Percentiles rank a stretch among this genome's conserved stretches.
These are phyloP conservation scores for Zaprionus taronus DNA, from an alignment of 1,140 invertebrate genomes.

Conservation along the genomic window DNA sequence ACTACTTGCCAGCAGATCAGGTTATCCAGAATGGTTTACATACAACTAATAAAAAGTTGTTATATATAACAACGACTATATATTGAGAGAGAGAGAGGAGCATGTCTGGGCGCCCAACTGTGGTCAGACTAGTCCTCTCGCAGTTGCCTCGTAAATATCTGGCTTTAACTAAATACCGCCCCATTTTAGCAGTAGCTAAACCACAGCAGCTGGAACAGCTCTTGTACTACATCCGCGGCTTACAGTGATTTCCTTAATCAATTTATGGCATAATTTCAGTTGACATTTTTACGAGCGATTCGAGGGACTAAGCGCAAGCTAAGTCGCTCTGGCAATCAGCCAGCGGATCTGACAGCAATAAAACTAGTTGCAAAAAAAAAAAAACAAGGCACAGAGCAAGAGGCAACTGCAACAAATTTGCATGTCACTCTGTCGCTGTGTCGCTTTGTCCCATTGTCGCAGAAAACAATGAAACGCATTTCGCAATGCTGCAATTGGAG, in stretches of 20 bases:
- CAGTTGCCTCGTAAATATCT: slow-evolving; percentile 1
- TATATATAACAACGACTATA: background rate
- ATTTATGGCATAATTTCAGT: slow-evolving; percentile 53
- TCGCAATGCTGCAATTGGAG: slow-evolving; percentile 70
- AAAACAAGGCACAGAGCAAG: background rate
- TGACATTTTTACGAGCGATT: slow-evolving; percentile 46
- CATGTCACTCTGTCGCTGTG: slow-evolving; percentile 50
- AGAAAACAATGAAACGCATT: slow-evolving; percentile 67
- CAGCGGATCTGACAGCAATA: slow-evolving; percentile 37
- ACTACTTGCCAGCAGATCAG: background rate
- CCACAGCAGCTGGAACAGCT: slow-evolving; percentile 15
- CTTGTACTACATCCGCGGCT: slow-evolving; percentile 8
- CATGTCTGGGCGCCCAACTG: background rate
- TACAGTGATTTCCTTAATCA: slow-evolving; percentile 44
- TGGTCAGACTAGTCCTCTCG: background rate
- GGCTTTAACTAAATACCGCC: background rate
- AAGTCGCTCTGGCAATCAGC: slow-evolving; percentile 47
- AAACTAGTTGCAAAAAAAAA: slow-evolving; percentile 21
- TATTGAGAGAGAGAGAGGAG: background rate
- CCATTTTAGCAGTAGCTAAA: background rate
- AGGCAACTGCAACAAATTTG: slow-evolving; percentile 59
- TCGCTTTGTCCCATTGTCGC: slow-evolving; percentile 35
- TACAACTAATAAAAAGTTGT: background rate
- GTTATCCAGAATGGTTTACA: background rate
- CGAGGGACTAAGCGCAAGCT: slow-evolving; percentile 36